Base-by-base conservation (phyloP, 2,797 vertebrate species). In the Leucoraja ocellata region DNA sequence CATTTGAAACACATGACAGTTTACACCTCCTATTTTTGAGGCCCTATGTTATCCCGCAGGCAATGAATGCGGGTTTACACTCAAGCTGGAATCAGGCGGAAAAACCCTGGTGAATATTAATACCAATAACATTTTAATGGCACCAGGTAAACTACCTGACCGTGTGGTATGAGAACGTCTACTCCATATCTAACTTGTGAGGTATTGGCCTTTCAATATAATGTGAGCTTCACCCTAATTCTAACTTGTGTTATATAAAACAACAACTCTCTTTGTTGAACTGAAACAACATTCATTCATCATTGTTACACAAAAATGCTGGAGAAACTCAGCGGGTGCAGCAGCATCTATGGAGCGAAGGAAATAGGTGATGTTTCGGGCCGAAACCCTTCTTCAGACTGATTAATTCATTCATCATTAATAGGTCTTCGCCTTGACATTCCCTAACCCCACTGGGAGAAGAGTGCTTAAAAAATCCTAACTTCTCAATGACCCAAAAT, bases 41-140 rank as follows among this genome's bases (percentile, higher is more conserved):
- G 68, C 71, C 25, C 90, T 74, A 7, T 68, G 71, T 92, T 92
- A 92, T 73, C 71, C 90, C 65, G 54, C 71, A 92, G 90, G 90
- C 68, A 92, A 92, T 92, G 71, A 25, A 32, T 23, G 21, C 11
- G 39, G 74, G 90, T 92, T 92, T 92, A 92, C 90, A 92, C 90
- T 39, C 68, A 46, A 92, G 36, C 68, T 92, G 90, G 36, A 76
- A 74, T 71, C 90, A 92, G 90, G 68, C n/a, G 71, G 71, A 92
- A 92, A 63, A 16, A 65, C 32, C 86, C 63, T 71, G 65, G 90
- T 39, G 28, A 23, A 68, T 88, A 36, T n/a, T 63, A 58, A 36
- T 92, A 92, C 68, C 90, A 92, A 92, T 76, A 73, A 74, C 90
- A 73, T 73, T 68, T 68, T 73, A 28, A 21, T 46, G 36, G 65